These are phyloP conservation scores for Nothura maculosa DNA, from an alignment of 2,797 vertebrate genomes.

Conservation along the genomic window DNA sequence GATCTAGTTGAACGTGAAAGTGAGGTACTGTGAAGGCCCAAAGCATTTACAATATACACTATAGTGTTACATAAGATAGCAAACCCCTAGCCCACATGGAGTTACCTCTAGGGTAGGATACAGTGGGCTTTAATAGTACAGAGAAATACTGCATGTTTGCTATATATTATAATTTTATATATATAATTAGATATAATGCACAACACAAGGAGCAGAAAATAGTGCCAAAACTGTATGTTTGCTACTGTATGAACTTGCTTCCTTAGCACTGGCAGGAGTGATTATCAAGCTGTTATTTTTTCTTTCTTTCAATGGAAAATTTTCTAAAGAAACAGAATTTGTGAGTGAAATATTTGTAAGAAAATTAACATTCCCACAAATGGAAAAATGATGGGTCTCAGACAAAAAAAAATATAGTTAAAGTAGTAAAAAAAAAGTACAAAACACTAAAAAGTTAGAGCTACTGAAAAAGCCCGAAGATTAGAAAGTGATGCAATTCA, in stretches of 20 bases:
- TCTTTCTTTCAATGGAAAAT: neutral
- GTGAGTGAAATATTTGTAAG: neutral
- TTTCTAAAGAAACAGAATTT: neutral
- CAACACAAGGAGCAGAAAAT: neutral
- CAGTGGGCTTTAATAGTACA: neutral
- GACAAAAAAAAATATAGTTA: neutral
- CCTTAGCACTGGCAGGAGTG: neutral
- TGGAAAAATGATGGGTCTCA: neutral
- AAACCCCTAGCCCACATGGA: neutral
- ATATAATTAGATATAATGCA: too few species aligned
- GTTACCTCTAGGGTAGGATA: neutral
- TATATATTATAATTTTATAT: too few species aligned
- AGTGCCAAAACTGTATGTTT: neutral
- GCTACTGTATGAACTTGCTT: neutral
- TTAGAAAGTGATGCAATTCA: neutral
- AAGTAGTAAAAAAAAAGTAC: neutral
- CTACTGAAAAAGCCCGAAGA: neutral
- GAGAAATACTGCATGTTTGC: fast-evolving
- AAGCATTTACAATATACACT: neutral
- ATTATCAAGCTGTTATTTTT: neutral
- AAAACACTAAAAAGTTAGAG: neutral
- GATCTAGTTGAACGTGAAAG: neutral
- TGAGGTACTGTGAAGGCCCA: neutral
- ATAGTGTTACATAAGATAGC: neutral
- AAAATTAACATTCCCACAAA: neutral